A percentile compares a stretch with the other conserved stretches of the same genome.
These are phyloP conservation scores for Chunga burmeisteri DNA, from an alignment of 2,113 vertebrate species.

Conservation along the genomic window DNA sequence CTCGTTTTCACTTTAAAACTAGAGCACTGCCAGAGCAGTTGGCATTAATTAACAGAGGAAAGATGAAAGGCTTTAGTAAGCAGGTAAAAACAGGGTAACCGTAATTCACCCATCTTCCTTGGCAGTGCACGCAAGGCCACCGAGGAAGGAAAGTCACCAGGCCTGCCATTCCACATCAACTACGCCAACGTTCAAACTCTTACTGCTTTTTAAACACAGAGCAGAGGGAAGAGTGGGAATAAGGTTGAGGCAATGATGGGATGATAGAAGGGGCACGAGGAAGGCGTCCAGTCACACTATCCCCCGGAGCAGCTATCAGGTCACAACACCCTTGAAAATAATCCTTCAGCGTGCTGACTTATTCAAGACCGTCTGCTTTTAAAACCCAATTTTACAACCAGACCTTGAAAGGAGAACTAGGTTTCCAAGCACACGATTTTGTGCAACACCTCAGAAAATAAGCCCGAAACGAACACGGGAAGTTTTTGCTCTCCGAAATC, in stretches of 20 bases:
- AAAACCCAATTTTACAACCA: not conserved
- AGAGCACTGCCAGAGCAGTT: slow-evolving; percentile 20
- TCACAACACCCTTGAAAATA: not conserved
- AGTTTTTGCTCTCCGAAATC: not conserved
- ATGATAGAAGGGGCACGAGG: not conserved
- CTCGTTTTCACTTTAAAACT: not conserved
- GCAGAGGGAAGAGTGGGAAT: not conserved
- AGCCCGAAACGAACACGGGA: not conserved
- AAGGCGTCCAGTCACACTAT: not conserved
- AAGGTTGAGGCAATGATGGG: fast-evolving
- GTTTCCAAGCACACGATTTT: not conserved
- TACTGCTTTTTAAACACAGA: not conserved
- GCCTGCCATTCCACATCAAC: not conserved
- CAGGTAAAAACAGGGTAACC: not conserved
- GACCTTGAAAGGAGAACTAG: not conserved
- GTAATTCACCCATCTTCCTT: not conserved
- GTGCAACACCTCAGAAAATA: not conserved
- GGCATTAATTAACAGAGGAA: slow-evolving; percentile 42
- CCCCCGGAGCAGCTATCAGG: not conserved
- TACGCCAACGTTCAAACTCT: not conserved
- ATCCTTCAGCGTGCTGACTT: not conserved
- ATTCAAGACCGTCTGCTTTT: not conserved
- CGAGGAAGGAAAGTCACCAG: not conserved
- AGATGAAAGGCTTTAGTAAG: slow-evolving; percentile 10
- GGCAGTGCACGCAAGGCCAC: fast-evolving